phyloP scores from a whole-genome alignment of 1,140 invertebrate genomes.

The Gonatopus flavifemur region DNA sequence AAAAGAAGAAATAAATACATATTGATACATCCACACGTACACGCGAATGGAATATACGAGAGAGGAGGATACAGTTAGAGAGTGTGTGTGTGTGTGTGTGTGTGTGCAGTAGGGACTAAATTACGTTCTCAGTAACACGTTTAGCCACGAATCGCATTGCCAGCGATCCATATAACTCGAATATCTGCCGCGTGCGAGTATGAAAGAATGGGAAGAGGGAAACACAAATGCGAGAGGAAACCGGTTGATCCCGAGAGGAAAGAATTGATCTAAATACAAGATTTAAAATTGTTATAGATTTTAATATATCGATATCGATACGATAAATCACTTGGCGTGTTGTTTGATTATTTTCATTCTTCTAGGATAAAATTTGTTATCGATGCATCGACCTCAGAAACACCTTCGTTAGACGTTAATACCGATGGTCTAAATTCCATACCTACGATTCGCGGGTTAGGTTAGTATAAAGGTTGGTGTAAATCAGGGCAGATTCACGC shows the following conservation, averaged over 20 bases:
- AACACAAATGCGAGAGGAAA: not conserved
- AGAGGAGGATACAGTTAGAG: conserved; percentile 12
- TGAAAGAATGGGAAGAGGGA: conserved; percentile 17
- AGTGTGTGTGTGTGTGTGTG: no score
- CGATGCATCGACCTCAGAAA: not conserved
- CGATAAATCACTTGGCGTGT: no score
- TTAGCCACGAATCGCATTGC: conserved; percentile 55
- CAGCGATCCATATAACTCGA: conserved; percentile 53
- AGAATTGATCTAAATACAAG: not conserved
- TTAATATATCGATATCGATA: no score
- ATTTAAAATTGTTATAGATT: no score
- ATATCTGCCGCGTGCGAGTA: conserved; percentile 38
- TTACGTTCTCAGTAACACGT: conserved; percentile 54
- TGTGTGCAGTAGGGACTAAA: conserved; percentile 43
- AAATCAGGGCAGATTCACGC: conserved; percentile 42
- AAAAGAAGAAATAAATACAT: not conserved
- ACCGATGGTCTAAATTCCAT: conserved; percentile 11
- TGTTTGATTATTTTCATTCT: no score
- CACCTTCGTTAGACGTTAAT: conserved; percentile 13
- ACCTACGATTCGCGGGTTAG: conserved; percentile 23
- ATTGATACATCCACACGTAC: no score
- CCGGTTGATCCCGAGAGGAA: not conserved
- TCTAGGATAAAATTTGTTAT: no score
- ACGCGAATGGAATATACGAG: not conserved
- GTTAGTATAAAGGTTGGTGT: conserved; percentile 38